Base-by-base conservation (phyloP, 30 jellyfish, hydroid and myxozoan species). In the Aurelia coerulea region DNA sequence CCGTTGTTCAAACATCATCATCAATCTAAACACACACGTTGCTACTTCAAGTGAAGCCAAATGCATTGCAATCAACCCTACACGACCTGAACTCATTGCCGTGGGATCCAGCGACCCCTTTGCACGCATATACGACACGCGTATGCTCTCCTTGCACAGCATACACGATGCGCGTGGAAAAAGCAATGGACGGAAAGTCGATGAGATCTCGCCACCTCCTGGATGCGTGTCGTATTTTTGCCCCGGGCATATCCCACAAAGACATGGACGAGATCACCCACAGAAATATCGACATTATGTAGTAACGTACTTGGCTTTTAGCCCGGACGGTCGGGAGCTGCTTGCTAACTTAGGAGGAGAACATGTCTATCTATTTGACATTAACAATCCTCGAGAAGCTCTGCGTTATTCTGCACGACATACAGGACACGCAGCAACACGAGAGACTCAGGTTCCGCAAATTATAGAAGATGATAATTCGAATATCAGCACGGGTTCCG, bases 81-180 rank as follows among this genome's bases (percentile, higher is more conserved):
- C 82, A 17, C 68, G 95, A 35, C 98, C 99, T 56, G 97, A 95
- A 84, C 94, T 63, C 8, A 84, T 95, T 39, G 99, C 99, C 9
- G 98, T 95, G n/a, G 99, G 99, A 17, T 90, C 91, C 33, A 90
- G 92, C 79, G 99, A 95, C 74, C 98, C 97, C 17, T 95, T 77
- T 65, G 69, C 95, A 49, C 98, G 99, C 2, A 65, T 95, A 39
- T 95, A 67, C 90, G 99, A 95, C 89, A 86, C 91, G 64, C 96
- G 99, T 8, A 95, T 90, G 98, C 92, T 95, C 35, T 68, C 84
- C 62, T 42, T 80, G 31, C 92, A 85, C 76, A 65, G 79, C 31
- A 75, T 74, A 29, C 85, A 89, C 90, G 97, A 89, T 59, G 79
- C 89, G 0, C 84, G 92, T 4, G 89, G 89, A 13, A 78, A 77